Conservation (phyloP, 1,140 invertebrate genomes). For the Heliconius hermathena region DNA sequence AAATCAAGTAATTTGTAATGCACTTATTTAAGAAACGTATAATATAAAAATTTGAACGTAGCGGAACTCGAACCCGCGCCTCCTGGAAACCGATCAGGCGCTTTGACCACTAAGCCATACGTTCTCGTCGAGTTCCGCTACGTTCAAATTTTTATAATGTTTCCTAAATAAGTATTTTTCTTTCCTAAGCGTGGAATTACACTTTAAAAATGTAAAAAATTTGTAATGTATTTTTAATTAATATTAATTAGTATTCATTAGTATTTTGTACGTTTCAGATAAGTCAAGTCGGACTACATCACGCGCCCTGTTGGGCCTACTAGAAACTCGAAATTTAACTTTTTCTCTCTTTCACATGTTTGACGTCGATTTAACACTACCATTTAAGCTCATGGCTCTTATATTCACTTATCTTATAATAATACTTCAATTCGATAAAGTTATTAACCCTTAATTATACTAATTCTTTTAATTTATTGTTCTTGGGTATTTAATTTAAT, state of each 20-base stretch:
- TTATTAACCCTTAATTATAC: conserved; percentile 29
- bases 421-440: conserved; percentile 64
- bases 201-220: no score
- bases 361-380: conserved; percentile 61
- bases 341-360: conserved; percentile 62
- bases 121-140: no score
- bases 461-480: neutral
- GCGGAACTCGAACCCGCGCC: no score
- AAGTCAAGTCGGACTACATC: conserved; percentile 53
- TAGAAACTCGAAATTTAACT: conserved; percentile 58
- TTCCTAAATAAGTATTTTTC: no score
- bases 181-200: no score
- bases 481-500: neutral
- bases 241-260: neutral
- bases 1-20: no score
- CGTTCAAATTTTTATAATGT: no score
- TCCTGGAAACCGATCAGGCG: no score
- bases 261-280: conserved; percentile 45
- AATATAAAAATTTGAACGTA: no score
- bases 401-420: conserved; percentile 65
- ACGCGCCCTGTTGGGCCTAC: conserved; percentile 52
- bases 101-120: no score
- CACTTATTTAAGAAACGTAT: no score
- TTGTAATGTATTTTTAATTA: neutral
- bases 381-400: conserved; percentile 59